These are phyloP conservation scores for Leuctra nigra DNA, from an alignment of 2,888 invertebrate genomes.

Conservation along the genomic window DNA sequence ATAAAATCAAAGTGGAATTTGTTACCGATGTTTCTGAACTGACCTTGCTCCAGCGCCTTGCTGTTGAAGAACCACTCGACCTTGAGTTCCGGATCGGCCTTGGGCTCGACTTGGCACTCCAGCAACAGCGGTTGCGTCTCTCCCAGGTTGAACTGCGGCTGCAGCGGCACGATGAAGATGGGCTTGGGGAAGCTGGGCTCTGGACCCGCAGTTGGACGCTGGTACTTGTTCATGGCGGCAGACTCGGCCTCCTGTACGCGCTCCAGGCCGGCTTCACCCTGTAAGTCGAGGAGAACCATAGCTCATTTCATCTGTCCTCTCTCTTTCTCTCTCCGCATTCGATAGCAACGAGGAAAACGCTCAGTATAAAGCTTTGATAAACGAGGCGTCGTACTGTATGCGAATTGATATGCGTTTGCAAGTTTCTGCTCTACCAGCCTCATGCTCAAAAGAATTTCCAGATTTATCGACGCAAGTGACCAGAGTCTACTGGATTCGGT, in stretches of 20 bases:
- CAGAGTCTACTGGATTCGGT: no score
- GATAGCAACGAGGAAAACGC: no score
- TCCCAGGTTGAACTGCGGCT: slow-evolving; percentile 69
- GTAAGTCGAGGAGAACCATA: neutral
- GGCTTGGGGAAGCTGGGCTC: slow-evolving; percentile 78
- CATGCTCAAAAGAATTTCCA: no score
- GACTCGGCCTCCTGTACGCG: slow-evolving; percentile 87
- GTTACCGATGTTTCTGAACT: no score
- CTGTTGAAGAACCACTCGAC: slow-evolving; percentile 95
- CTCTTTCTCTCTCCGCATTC: no score
- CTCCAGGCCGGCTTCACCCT: slow-evolving; percentile 79
- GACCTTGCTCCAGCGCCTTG: slow-evolving; percentile 73
- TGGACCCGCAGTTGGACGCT: slow-evolving; percentile 59
- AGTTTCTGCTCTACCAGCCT: no score
- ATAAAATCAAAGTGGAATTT: no score
- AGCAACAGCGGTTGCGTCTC: slow-evolving; percentile 85
- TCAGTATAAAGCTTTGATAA: no score
- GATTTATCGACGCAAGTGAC: no score
- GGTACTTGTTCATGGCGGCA: slow-evolving; percentile 63
- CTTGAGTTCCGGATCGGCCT: slow-evolving; percentile 82
- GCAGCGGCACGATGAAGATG: slow-evolving; percentile 75
- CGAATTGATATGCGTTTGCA: no score
- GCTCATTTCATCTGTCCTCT: neutral
- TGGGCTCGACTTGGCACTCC: slow-evolving; percentile 92
- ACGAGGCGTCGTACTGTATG: no score